A percentile compares a stretch with the other conserved stretches of the same genome.
These are phyloP conservation scores for Patella vulgata DNA, from an alignment of 1,140 invertebrate species.

Conservation along the genomic window DNA sequence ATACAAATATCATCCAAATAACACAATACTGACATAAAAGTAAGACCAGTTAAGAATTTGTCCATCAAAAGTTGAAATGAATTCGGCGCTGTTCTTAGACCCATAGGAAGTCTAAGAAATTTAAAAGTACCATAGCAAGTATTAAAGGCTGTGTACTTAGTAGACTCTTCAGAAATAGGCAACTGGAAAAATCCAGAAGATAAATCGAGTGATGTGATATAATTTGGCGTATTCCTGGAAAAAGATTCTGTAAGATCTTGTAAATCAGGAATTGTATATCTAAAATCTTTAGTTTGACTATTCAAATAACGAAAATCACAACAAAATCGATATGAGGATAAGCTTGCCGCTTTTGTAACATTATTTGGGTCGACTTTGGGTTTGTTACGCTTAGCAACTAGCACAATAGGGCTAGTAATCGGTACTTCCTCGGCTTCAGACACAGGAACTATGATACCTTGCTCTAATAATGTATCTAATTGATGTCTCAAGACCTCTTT, in stretches of 20 bases:
- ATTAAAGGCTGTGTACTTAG: slow-evolving; percentile 21
- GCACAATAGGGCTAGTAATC: slow-evolving; percentile 23
- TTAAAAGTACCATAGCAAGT: slow-evolving; percentile 29
- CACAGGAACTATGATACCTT: slow-evolving; percentile 22
- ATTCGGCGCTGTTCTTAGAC: slow-evolving; percentile 10
- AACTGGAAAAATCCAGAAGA: slow-evolving; percentile 27
- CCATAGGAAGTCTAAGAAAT: slow-evolving; percentile 27
- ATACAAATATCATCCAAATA: slow-evolving; percentile 28
- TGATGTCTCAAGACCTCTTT: slow-evolving; percentile 13
- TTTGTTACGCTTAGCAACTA: slow-evolving; percentile 21
- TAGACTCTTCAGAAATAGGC: slow-evolving; percentile 8
- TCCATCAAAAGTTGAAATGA: slow-evolving; percentile 21
- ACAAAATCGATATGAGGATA: slow-evolving; percentile 20
- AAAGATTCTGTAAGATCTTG: slow-evolving; percentile 26
- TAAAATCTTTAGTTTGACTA: slow-evolving; percentile 13
- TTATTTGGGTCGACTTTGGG: slow-evolving; percentile 1
- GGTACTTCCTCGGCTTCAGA: slow-evolving; percentile 19
- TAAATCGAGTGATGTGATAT: slow-evolving; percentile 20
- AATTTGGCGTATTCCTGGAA: slow-evolving; percentile 15
- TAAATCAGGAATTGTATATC: slow-evolving; percentile 13
- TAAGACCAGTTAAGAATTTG: slow-evolving; percentile 11
- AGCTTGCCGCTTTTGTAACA: slow-evolving; percentile 14
- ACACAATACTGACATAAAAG: slow-evolving; percentile 14
- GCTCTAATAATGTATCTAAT: slow-evolving; percentile 21
- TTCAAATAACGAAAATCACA: slow-evolving; percentile 26